Conservation (phyloP, 2,888 invertebrate species). For the Aphelenchoides bicaudatus region DNA sequence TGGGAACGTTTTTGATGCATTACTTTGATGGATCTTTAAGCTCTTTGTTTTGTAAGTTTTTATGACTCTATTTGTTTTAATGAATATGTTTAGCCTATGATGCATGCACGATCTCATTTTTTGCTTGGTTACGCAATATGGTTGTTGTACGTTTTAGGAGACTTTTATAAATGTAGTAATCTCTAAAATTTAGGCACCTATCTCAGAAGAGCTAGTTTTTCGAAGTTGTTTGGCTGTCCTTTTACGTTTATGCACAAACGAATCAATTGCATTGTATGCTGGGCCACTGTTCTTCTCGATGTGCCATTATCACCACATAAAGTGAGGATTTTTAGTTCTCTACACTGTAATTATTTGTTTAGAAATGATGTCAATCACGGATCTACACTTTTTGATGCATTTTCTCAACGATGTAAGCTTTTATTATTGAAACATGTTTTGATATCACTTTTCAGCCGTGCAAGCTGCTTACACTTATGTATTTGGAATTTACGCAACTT, state of each 20-base stretch:
- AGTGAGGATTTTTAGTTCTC: too few species aligned
- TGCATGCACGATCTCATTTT: conserved; percentile 8
- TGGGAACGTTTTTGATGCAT: conserved; percentile 15
- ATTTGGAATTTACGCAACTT: conserved; percentile 58
- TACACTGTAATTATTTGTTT: too few species aligned
- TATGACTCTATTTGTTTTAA: too few species aligned
- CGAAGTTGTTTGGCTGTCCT: conserved; percentile 51
- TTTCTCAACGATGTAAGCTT: conserved; percentile 38
- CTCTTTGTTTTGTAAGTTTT: neutral
- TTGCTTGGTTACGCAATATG: conserved; percentile 42
- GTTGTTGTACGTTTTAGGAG: conserved; percentile 35
- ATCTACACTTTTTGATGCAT: conserved; percentile 28
- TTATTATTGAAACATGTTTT: neutral
- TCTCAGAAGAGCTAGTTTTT: conserved; percentile 57
- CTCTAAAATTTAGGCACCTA: conserved; percentile 48
- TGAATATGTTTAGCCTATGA: neutral
- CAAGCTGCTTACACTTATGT: conserved; percentile 59
- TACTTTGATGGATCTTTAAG: conserved; percentile 7
- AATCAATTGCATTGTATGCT: conserved; percentile 28
- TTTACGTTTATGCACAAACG: conserved; percentile 33
- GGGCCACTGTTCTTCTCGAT: conserved; percentile 51
- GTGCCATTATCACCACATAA: conserved; percentile 53
- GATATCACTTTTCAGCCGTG: conserved; percentile 40
- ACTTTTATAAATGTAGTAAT: conserved; percentile 2
- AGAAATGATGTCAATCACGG: conserved; percentile 49